Evolutionary conservation across 2,888 invertebrate species (phyloP).

Genomic region (Harpagoxenus sublaevis): DNA sequence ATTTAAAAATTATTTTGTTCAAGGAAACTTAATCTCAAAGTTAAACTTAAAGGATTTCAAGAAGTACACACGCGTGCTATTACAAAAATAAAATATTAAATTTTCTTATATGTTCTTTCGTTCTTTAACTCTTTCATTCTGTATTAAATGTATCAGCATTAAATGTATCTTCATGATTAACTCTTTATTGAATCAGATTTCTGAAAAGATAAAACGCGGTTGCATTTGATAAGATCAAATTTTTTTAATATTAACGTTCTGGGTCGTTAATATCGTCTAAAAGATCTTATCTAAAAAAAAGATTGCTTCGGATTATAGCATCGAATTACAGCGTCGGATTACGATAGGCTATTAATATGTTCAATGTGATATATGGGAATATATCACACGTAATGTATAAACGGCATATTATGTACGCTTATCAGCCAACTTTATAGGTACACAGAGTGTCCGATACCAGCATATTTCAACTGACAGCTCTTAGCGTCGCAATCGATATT

Average conservation of each 20-base stretch:
- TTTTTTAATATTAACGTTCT: neutral
- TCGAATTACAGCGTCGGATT: constrained; percentile 3
- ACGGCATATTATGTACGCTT: neutral
- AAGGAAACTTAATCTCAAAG: neutral
- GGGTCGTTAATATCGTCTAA: too few relatives aligned
- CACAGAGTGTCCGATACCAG: neutral
- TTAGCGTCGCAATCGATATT: neutral
- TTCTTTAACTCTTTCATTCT: neutral
- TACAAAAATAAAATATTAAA: constrained; percentile 4
- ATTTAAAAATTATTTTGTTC: neutral
- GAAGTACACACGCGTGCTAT: neutral
- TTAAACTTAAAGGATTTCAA: neutral
- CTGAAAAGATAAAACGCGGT: neutral
- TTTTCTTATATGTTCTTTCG: neutral
- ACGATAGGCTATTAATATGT: neutral
- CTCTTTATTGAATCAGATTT: neutral
- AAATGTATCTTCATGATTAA: neutral
- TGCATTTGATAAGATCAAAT: neutral
- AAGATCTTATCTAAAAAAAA: neutral
- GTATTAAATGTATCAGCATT: neutral
- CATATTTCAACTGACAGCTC: neutral
- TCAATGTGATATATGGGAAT: neutral
- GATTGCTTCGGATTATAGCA: constrained; percentile 18
- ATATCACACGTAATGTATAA: constrained; percentile 8
- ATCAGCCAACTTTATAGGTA: neutral